Evolutionary conservation across 2,888 invertebrate genomes (phyloP).

Genomic region (Myathropa florea): DNA sequence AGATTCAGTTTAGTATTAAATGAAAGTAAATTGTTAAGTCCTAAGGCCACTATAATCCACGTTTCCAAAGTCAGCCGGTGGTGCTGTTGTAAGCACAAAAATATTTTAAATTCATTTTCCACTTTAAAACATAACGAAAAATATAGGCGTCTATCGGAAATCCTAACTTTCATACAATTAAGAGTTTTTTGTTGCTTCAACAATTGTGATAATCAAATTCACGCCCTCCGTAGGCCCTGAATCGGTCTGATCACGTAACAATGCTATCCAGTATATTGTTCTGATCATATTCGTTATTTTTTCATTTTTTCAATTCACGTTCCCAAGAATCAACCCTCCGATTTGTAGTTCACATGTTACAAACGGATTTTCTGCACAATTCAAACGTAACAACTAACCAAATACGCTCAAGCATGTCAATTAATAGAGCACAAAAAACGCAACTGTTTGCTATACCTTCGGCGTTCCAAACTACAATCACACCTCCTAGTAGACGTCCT

Average conservation of each 20-base stretch:
- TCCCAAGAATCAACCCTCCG: slow-evolving; percentile 23
- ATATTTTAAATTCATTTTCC: neutral
- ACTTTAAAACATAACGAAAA: slow-evolving; percentile 43
- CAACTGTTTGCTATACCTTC: slow-evolving; percentile 34
- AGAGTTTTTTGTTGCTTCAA: slow-evolving; percentile 30
- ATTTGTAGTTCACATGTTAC: slow-evolving; percentile 31
- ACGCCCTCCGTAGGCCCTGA: slow-evolving; percentile 31
- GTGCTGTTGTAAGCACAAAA: too few relatives aligned
- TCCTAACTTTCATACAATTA: slow-evolving; percentile 43
- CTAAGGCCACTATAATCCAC: too few relatives aligned
- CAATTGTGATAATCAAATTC: slow-evolving; percentile 44
- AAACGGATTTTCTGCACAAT: slow-evolving; percentile 22
- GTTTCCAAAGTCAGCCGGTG: too few relatives aligned
- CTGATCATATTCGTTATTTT: neutral
- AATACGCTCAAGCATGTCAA: slow-evolving; percentile 21
- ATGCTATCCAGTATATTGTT: slow-evolving; percentile 8
- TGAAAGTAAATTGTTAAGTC: too few relatives aligned
- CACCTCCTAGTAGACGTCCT: slow-evolving; percentile 24
- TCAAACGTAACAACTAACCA: slow-evolving; percentile 32
- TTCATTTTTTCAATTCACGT: neutral
- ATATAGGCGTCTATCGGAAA: slow-evolving; percentile 55
- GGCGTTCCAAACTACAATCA: neutral
- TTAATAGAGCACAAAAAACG: slow-evolving; percentile 48
- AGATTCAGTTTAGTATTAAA: too few relatives aligned
- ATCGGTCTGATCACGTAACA: slow-evolving; percentile 47